phyloP scores from a whole-genome alignment of 2,888 invertebrate species.

The Polymixis lichenea region DNA sequence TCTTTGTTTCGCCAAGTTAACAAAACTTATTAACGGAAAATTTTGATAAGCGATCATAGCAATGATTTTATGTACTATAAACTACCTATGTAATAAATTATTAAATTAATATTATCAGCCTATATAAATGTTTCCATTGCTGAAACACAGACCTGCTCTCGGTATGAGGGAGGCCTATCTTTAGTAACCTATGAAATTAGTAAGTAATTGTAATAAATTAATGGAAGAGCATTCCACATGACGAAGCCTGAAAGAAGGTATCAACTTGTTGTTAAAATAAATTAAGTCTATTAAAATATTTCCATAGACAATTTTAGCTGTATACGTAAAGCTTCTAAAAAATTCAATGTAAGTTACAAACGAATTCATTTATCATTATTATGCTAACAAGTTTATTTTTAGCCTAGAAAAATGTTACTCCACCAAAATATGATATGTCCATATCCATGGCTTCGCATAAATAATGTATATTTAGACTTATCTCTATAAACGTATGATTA shows the following conservation, averaged over 20 bases:
- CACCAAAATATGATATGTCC: background rate
- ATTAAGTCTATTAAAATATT: background rate
- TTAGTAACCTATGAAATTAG: too few species aligned
- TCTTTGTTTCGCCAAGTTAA: background rate
- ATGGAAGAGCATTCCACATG: too few species aligned
- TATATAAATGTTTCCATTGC: background rate
- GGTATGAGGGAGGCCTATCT: too few species aligned
- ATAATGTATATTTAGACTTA: background rate
- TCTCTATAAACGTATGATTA: too few species aligned
- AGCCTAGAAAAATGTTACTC: too few species aligned
- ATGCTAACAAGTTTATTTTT: constrained; percentile 1
- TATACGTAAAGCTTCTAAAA: background rate
- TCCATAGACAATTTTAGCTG: background rate
- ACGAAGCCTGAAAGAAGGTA: too few species aligned
- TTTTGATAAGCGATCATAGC: too few species aligned
- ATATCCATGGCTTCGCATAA: background rate
- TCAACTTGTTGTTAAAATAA: too few species aligned
- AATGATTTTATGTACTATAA: background rate
- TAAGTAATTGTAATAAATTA: too few species aligned
- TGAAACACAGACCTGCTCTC: too few species aligned
- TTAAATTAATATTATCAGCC: background rate
- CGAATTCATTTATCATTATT: background rate
- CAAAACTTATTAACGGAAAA: too few species aligned
- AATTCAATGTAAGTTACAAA: background rate
- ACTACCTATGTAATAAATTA: background rate